These are phyloP conservation scores for Vulpes ferrilata DNA, from an alignment of 2,113 vertebrate species.

Conservation along the genomic window DNA sequence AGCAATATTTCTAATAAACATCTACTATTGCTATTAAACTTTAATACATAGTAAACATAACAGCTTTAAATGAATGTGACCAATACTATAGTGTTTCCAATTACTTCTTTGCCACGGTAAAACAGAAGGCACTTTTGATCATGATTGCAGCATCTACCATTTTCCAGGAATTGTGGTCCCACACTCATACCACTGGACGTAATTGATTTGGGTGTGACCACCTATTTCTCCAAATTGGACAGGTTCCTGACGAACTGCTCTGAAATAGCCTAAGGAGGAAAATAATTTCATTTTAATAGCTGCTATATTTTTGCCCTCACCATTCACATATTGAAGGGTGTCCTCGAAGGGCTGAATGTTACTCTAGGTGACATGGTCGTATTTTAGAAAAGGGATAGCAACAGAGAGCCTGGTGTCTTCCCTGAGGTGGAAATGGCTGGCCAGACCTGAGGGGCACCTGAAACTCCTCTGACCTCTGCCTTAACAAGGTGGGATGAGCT, in stretches of 20 bases:
- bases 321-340: background rate
- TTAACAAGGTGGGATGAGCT: background rate
- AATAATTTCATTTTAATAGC: constrained; percentile 51
- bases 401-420: background rate
- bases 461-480: background rate
- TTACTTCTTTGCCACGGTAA: background rate
- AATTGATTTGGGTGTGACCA: constrained; percentile 93
- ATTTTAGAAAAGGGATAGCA: background rate
- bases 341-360: background rate
- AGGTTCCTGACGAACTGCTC: constrained; percentile 96
- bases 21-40: constrained; percentile 87
- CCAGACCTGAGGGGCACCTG: background rate
- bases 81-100: constrained; percentile 59
- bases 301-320: background rate
- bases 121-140: constrained; percentile 64
- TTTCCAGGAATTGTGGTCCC: constrained; percentile 97
- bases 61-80: constrained; percentile 71
- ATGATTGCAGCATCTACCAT: constrained; percentile 89
- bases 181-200: constrained; percentile 98
- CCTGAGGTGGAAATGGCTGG: background rate
- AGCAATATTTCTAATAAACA: constrained; percentile 89
- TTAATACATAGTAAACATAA: constrained; percentile 82
- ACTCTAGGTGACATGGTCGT: background rate
- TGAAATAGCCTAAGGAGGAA: constrained; percentile 92
- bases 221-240: constrained; percentile 97